Evolutionary conservation across 1,140 invertebrate species (phyloP).

Genomic region (Eupristina koningsbergeri): DNA sequence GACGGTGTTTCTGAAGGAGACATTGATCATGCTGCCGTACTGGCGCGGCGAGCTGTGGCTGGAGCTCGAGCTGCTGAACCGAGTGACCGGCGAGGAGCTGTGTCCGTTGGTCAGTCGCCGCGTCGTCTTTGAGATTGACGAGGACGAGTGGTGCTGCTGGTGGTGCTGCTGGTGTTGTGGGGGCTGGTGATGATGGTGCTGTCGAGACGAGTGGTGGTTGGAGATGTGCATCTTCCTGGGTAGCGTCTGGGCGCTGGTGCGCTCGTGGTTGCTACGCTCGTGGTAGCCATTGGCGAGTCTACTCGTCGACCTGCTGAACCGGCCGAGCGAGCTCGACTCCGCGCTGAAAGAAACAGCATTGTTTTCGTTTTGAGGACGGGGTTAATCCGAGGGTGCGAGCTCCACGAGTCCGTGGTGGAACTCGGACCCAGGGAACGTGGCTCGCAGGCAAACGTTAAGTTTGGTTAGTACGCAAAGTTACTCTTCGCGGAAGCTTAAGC

Average conservation of each 20-base stretch:
- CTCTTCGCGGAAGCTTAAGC: no score
- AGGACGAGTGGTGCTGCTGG: conserved; percentile 58
- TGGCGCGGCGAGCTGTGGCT: conserved; percentile 60
- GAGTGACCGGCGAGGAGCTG: conserved; percentile 51
- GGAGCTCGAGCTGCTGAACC: conserved; percentile 46
- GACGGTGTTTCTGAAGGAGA: conserved; percentile 81
- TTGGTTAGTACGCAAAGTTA: no score
- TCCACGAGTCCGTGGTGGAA: no score
- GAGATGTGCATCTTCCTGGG: conserved; percentile 78
- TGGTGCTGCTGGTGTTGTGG: conserved; percentile 39
- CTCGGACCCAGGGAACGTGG: no score
- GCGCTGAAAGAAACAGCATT: conserved; percentile 55
- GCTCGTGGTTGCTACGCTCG: conserved; percentile 70
- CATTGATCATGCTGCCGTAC: conserved; percentile 82
- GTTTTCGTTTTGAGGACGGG: not conserved
- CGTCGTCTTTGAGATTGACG: conserved; percentile 53
- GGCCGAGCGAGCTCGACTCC: conserved; percentile 76
- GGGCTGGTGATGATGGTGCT: conserved; percentile 30
- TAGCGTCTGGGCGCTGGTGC: conserved; percentile 83
- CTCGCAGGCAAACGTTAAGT: no score
- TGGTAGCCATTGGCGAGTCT: conserved; percentile 76
- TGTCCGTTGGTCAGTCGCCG: conserved; percentile 30
- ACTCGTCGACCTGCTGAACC: conserved; percentile 85
- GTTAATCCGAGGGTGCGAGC: not conserved
- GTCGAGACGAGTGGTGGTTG: conserved; percentile 25